phyloP scores from a whole-genome alignment of 1,140 invertebrate genomes.

The Drosophila obscura region DNA sequence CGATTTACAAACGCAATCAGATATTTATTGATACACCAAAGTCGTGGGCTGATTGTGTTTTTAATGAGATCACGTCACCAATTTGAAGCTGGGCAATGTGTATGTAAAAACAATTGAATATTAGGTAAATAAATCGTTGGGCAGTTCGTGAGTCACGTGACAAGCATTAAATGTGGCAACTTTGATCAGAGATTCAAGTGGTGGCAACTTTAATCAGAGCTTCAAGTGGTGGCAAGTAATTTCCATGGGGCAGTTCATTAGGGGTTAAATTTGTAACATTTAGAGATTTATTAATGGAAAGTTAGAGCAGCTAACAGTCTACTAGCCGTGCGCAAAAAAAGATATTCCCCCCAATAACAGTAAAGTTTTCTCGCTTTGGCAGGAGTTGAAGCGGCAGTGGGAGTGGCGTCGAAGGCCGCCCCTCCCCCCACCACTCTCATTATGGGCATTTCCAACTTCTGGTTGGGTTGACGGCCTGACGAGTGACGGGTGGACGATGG shows the following conservation, averaged over 20 bases:
- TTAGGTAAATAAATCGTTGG: conserved; percentile 24
- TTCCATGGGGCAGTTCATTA: background rate
- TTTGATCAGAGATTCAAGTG: background rate
- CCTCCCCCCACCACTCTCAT: conserved; percentile 31
- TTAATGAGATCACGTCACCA: conserved; percentile 37
- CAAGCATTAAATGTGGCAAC: too few relatives aligned
- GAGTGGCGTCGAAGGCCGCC: background rate
- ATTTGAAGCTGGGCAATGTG: background rate
- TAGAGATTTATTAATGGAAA: background rate
- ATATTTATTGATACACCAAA: conserved; percentile 13
- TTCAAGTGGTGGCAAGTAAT: background rate
- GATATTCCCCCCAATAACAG: background rate
- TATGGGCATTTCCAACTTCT: conserved; percentile 63
- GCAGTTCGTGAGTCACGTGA: conserved; percentile 20
- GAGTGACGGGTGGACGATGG: too few relatives aligned
- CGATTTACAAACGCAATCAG: conserved; percentile 32
- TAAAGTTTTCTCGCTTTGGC: conserved; percentile 1
- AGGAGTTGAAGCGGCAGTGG: background rate
- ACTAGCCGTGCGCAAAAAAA: too few relatives aligned
- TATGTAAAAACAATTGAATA: conserved; percentile 24
- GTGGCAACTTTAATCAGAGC: background rate
- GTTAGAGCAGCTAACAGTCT: conserved; percentile 2
- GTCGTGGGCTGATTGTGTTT: conserved; percentile 13
- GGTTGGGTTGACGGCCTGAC: conserved; percentile 35
- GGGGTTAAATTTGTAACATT: background rate